Conservation (phyloP, 1,140 invertebrate species). For the Plutomurus gul region DNA sequence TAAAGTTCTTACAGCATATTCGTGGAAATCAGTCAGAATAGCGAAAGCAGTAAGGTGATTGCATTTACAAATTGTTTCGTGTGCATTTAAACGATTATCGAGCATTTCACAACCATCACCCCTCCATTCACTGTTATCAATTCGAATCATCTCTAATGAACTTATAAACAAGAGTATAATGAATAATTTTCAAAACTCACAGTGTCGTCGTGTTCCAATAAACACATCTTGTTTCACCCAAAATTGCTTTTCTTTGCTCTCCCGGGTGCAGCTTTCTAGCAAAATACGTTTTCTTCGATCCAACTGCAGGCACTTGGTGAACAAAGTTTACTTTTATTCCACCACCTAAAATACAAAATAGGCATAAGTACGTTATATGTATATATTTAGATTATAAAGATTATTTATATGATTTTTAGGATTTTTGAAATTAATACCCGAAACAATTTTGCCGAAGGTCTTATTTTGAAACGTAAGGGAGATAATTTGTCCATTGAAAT, state of each 20-base stretch:
- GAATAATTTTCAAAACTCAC: too few species aligned
- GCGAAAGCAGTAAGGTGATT: slow-evolving; percentile 68
- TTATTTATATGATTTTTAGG: background rate
- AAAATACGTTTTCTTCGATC: slow-evolving; percentile 2
- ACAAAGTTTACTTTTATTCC: slow-evolving; percentile 36
- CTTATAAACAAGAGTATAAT: too few species aligned
- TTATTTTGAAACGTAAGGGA: background rate
- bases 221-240: slow-evolving; percentile 43
- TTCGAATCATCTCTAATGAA: too few species aligned
- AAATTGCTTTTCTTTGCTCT: slow-evolving; percentile 40
- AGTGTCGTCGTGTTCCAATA: slow-evolving; percentile 37
- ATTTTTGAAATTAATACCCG: background rate
- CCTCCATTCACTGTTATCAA: slow-evolving; percentile 47
- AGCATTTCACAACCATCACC: slow-evolving; percentile 60
- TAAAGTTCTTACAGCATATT: slow-evolving; percentile 50
- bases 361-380: background rate
- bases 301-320: slow-evolving; percentile 33
- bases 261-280: slow-evolving; percentile 37
- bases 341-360: slow-evolving; percentile 1
- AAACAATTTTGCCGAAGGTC: background rate
- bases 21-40: slow-evolving; percentile 61
- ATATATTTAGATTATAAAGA: too few species aligned
- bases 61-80: slow-evolving; percentile 63
- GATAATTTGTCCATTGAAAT: background rate
- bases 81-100: slow-evolving; percentile 59